Evolutionary conservation across 1,140 invertebrate genomes (phyloP), one percentile per base, ranked within the genome.

Genomic region (Medauroidea extradentata): DNA sequence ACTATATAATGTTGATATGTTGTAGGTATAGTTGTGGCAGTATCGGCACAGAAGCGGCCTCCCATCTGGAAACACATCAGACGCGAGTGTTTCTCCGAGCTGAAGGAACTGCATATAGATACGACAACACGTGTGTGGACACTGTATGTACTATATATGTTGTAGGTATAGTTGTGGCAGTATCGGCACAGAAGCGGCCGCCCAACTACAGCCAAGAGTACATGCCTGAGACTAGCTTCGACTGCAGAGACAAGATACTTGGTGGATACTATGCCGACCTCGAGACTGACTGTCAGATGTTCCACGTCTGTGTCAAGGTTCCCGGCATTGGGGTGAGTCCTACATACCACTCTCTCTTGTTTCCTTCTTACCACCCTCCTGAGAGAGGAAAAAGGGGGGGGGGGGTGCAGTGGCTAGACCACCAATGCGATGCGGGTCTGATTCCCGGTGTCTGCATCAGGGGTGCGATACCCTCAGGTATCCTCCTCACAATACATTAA

Each of bases 191-290:
- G 52, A 46, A 60, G 21, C 62, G 69, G 18, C 83, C 84, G 25
- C 88, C 88, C 41, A 86, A 85, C 59, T 90, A 89, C 74, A 87
- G 85, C 56, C 81, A 86, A 64, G 84, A 91, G 65, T 81, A 84
- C 65, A 90, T 94, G 83, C 92, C 91, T 55, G 84, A 88, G 62
- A 94, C 92, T 44, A 82, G 83, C 53, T 96, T 96, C 78, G 85
- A 85, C 62, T 96, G 93, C 75, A 80, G 85, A 60, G 89, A 90
- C 66, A 92, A 93, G 75, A 90, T 93, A 64, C 81, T 93, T 19
- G 93, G 93, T 59, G 90, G 92, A 42, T 95, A 94, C 74, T 95
- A 95, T 72, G 91, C 92, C 13, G 93, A 95, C 76, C 83, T 86
- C 1, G 91, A 94, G 73, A 89, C 93, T 0, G 88, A 92, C 68